Evolutionary conservation across 2,888 invertebrate species (phyloP).

Genomic region (Drosophila silvestris): DNA sequence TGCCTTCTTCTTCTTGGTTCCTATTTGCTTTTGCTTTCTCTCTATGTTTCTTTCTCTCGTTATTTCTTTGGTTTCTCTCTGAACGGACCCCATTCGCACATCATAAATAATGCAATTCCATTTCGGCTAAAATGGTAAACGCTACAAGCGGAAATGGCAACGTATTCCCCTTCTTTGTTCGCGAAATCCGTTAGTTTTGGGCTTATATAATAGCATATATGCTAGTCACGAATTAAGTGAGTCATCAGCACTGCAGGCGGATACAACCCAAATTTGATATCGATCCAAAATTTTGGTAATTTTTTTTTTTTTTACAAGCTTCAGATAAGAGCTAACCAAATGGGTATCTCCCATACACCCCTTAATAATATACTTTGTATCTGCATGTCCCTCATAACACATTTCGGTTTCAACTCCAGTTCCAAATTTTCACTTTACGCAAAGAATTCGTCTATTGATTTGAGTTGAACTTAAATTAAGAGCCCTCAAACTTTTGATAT

Average conservation of each 20-base stretch:
- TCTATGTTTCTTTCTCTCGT: conserved; percentile 16
- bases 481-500: background rate
- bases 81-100: conserved; percentile 4
- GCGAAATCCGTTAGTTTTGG: conserved; percentile 12
- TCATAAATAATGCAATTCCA: conserved; percentile 36
- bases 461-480: background rate
- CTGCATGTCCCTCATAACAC: background rate
- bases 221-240: conserved; percentile 27
- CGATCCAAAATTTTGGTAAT: conserved; percentile 29
- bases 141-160: conserved; percentile 37
- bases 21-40: conserved; percentile 25
- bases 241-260: conserved; percentile 22
- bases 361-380: background rate
- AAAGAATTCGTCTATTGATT: background rate
- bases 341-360: conserved; percentile 18
- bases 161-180: conserved; percentile 1
- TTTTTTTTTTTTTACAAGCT: conserved; percentile 10
- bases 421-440: background rate
- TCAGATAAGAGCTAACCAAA: conserved; percentile 36
- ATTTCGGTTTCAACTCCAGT: background rate
- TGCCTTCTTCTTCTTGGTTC: conserved; percentile 7
- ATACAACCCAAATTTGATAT: conserved; percentile 28
- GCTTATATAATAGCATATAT: conserved; percentile 17
- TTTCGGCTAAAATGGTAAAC: conserved; percentile 35
- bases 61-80: conserved; percentile 28